Conservation (phyloP, 2,113 vertebrate species). For the human (Homo sapiens) region DNA sequence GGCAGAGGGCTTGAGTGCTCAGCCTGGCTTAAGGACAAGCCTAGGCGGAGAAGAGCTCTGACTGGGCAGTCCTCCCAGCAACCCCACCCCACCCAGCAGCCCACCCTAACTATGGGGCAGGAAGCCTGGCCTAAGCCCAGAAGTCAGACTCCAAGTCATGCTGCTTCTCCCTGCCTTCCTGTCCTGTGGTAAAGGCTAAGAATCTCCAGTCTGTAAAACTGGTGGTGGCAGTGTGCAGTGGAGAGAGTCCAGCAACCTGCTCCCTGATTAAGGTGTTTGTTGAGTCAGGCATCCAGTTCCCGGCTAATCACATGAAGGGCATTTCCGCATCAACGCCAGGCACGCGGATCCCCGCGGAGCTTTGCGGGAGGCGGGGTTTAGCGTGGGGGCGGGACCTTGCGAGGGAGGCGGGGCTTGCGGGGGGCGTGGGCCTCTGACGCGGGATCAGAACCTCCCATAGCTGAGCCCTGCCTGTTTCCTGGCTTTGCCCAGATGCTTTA, state of each 20-base stretch:
- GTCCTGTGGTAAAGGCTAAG: background rate
- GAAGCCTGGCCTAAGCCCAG: background rate
- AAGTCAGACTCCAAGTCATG: background rate
- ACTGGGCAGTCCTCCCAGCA: background rate
- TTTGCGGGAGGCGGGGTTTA: background rate
- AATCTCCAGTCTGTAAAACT: background rate
- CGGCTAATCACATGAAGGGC: fast-evolving
- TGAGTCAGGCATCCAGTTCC: background rate
- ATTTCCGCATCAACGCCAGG: fast-evolving
- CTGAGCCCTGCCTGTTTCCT: background rate
- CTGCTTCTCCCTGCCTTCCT: background rate
- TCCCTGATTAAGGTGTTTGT: background rate
- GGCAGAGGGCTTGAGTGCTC: background rate
- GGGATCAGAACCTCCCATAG: fast-evolving
- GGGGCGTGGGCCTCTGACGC: fast-evolving
- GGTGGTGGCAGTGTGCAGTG: fast-evolving
- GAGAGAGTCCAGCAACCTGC: background rate
- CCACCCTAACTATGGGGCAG: background rate
- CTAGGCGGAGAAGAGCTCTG: background rate
- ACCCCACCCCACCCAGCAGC: background rate
- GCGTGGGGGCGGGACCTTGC: background rate
- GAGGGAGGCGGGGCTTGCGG: background rate
- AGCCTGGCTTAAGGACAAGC: background rate
- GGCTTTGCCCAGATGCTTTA: background rate
- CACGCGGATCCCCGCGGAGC: no score